These are phyloP conservation scores for Eulimnadia texana DNA, from an alignment of 1,140 invertebrate genomes.

Conservation along the genomic window DNA sequence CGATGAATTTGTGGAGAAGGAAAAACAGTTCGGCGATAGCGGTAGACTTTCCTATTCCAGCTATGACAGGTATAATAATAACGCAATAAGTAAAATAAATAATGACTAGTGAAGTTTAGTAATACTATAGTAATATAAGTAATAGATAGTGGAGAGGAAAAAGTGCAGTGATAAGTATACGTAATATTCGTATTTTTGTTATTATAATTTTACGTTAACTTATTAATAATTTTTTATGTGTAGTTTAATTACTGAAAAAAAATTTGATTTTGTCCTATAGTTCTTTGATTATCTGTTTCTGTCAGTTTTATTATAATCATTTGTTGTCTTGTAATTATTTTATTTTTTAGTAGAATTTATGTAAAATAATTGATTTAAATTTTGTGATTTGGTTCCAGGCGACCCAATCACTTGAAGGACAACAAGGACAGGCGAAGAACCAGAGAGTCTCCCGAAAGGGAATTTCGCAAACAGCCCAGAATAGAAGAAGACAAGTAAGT, in stretches of 20 bases:
- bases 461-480: conserved; percentile 6
- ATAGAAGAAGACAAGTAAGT: conserved; percentile 7
- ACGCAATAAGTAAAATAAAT: neutral
- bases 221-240: no score
- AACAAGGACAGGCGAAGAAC: conserved; percentile 21
- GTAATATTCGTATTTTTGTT: neutral
- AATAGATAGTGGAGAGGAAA: conserved; percentile 6
- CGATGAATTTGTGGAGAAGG: conserved; percentile 7
- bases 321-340: neutral
- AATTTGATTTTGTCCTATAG: neutral
- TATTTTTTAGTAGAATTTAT: neutral
- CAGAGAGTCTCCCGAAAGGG: conserved; percentile 23
- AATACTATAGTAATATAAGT: neutral
- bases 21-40: neutral
- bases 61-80: conserved; percentile 20
- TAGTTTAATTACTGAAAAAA: neutral
- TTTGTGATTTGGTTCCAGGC: neutral
- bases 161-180: conserved; percentile 13
- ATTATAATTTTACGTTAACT: neutral
- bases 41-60: conserved; percentile 31
- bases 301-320: neutral
- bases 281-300: neutral
- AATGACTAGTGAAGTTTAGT: neutral
- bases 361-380: neutral
- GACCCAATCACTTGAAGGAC: conserved; percentile 17